Evolutionary conservation across 2,113 vertebrate species (phyloP).

Genomic region (Pseudorectes ferrugineus): DNA sequence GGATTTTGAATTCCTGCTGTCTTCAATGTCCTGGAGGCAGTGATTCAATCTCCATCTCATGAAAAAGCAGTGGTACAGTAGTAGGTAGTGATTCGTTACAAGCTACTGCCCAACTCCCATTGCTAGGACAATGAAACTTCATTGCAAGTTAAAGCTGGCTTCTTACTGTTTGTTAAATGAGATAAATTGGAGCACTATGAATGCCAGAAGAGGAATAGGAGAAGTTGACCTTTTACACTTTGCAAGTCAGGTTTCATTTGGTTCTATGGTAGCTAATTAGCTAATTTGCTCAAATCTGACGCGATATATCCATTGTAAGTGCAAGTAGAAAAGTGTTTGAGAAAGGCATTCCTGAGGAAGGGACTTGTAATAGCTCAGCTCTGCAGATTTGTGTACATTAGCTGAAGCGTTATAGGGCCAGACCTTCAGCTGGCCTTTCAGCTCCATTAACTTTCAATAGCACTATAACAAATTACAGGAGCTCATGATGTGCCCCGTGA

Average conservation of each 20-base stretch:
- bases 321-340: neutral
- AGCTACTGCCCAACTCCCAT: neutral
- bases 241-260: neutral
- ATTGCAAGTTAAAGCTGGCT: neutral
- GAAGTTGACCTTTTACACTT: neutral
- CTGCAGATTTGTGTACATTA: neutral
- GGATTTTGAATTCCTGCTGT: neutral
- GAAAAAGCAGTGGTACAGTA: neutral
- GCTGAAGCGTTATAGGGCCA: neutral
- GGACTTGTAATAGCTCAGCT: neutral
- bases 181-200: neutral
- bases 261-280: neutral
- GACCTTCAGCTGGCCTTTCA: slow-evolving; percentile 11
- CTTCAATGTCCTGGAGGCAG: neutral
- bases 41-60: neutral
- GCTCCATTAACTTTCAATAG: slow-evolving; percentile 17
- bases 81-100: neutral
- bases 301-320: neutral
- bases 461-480: slow-evolving; percentile 7
- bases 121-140: neutral
- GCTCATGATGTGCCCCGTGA: neutral
- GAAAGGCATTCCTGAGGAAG: neutral
- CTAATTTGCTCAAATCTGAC: neutral
- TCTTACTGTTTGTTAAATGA: neutral
- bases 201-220: neutral